Evolutionary conservation across 2,888 invertebrate genomes (phyloP).

Genomic region (Orchesella flavescens): DNA sequence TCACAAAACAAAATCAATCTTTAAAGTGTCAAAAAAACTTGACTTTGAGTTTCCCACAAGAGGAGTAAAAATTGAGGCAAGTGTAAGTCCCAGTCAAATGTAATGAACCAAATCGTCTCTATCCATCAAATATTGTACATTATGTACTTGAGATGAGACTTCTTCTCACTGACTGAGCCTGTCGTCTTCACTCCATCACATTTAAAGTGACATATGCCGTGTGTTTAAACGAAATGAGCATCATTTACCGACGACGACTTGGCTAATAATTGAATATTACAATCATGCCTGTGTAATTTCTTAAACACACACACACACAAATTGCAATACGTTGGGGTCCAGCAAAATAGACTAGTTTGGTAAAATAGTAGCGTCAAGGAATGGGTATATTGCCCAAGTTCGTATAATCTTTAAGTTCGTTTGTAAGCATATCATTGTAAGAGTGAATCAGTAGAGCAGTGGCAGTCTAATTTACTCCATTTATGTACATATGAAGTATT

Average conservation of each 20-base stretch:
- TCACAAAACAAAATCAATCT: conserved; percentile 54
- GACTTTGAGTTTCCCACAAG: conserved; percentile 35
- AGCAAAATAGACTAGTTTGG: too few species aligned
- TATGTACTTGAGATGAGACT: not conserved
- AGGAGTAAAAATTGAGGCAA: not conserved
- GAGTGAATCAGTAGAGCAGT: too few species aligned
- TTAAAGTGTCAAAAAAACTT: conserved; percentile 45
- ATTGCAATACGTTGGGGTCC: too few species aligned
- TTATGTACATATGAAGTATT: too few species aligned
- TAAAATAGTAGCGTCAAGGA: too few species aligned
- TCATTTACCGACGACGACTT: conserved; percentile 6
- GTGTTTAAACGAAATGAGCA: not conserved
- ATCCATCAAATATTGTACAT: not conserved
- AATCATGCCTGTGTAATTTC: conserved; percentile 29
- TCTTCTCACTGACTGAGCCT: conserved; percentile 46
- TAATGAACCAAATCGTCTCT: conserved; percentile 50
- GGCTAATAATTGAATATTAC: conserved; percentile 1
- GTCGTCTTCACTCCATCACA: conserved; percentile 46
- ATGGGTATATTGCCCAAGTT: too few species aligned
- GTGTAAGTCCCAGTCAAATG: conserved; percentile 41
- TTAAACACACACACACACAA: too few species aligned
- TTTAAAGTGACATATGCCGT: not conserved
- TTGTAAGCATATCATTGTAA: too few species aligned
- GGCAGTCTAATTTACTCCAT: too few species aligned
- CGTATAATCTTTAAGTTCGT: too few species aligned